Conservation (phyloP, 2,888 invertebrate species). For the Iselma pallidipennis region DNA sequence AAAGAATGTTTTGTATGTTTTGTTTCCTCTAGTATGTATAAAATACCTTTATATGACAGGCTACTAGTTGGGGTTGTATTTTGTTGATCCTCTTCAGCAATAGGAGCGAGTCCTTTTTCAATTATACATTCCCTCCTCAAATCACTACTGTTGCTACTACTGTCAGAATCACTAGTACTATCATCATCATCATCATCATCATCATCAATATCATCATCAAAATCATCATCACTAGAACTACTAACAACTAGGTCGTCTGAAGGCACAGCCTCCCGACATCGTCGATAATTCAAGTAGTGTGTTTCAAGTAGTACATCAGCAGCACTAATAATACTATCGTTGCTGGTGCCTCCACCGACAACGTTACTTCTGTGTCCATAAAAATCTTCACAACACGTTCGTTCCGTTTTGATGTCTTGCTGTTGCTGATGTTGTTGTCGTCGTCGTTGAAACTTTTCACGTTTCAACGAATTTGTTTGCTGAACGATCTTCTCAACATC, state of each 20-base stretch:
- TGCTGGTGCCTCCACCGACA: slow-evolving; percentile 18
- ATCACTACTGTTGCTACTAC: slow-evolving; percentile 34
- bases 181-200: slow-evolving; percentile 29
- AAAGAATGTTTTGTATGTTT: too few relatives aligned
- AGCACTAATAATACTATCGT: background rate
- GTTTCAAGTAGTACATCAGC: slow-evolving; percentile 19
- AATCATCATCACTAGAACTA: slow-evolving; percentile 11
- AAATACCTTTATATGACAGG: slow-evolving; percentile 23
- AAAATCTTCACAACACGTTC: slow-evolving; percentile 19
- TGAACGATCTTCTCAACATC: slow-evolving; percentile 50
- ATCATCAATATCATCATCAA: slow-evolving; percentile 27
- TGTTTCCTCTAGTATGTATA: background rate
- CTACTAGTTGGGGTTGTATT: slow-evolving; percentile 38
- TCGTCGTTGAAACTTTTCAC: too few relatives aligned
- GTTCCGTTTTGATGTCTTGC: slow-evolving; percentile 25
- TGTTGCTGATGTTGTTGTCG: too few relatives aligned
- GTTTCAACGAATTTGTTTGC: slow-evolving; percentile 33
- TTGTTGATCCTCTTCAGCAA: slow-evolving; percentile 50
- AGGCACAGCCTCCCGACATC: slow-evolving; percentile 5
- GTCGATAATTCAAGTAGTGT: slow-evolving; percentile 12
- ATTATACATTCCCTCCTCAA: slow-evolving; percentile 46
- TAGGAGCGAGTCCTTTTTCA: slow-evolving; percentile 52
- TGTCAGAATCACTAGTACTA: slow-evolving; percentile 34
- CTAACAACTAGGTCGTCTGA: background rate
- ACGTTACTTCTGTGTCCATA: slow-evolving; percentile 5